Evolutionary conservation across 2,888 invertebrate genomes (phyloP).

Genomic region (Parnassius glacialis): DNA sequence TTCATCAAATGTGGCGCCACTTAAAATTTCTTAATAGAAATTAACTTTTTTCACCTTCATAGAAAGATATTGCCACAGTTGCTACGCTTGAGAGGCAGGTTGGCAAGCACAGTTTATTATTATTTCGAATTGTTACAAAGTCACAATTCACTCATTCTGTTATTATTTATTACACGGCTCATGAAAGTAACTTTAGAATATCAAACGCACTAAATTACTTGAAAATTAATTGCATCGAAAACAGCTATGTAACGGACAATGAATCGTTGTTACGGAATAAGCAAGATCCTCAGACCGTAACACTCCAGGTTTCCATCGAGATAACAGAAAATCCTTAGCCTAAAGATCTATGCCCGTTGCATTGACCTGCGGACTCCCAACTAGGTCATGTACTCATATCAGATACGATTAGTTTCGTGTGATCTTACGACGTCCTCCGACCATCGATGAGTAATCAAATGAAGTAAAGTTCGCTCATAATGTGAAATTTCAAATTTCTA

Average conservation of each 20-base stretch:
- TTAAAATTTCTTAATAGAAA: too few relatives aligned
- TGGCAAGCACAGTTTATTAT: too few relatives aligned
- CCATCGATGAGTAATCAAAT: not conserved
- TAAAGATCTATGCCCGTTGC: slow-evolving; percentile 29
- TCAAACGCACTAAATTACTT: slow-evolving; percentile 7
- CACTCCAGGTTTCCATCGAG: slow-evolving; percentile 23
- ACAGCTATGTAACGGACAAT: slow-evolving; percentile 22
- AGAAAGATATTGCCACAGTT: too few relatives aligned
- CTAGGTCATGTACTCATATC: slow-evolving; percentile 19
- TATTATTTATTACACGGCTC: not conserved
- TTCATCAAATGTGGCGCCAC: too few relatives aligned
- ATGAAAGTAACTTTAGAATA: not conserved
- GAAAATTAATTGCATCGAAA: slow-evolving; percentile 11
- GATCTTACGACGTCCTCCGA: slow-evolving; percentile 1
- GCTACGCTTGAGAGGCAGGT: too few relatives aligned
- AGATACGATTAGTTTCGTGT: not conserved
- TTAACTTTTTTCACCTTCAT: too few relatives aligned
- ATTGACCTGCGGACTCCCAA: slow-evolving; percentile 25
- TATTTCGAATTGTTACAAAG: too few relatives aligned
- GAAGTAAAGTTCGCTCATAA: not conserved
- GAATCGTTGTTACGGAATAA: slow-evolving; percentile 24
- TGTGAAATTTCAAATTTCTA: too few relatives aligned
- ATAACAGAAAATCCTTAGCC: slow-evolving; percentile 29
- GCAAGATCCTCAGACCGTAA: slow-evolving; percentile 21
- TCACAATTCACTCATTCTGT: not conserved